Base-by-base conservation (phyloP, 2,888 invertebrate species). In the Hypomecis punctinalis region DNA sequence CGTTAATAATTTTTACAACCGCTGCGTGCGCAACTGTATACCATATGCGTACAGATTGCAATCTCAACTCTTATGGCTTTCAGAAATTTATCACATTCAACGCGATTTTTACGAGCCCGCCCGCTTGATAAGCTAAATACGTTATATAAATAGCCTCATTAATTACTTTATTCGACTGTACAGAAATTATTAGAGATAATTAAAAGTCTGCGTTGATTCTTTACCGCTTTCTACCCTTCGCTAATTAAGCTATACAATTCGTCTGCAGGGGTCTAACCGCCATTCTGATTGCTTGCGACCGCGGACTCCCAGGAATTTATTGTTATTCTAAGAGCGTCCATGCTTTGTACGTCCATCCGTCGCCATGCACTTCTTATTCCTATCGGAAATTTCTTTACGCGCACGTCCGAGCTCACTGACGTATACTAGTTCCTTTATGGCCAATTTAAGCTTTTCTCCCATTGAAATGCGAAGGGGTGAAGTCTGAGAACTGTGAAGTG, bases 191-290 rank as follows among this genome's bases (percentile, higher is more conserved):
- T 72, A 67, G 61, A 71, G 76, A 78, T 78, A 81, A 82, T 83
- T 82, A 79, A 79, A 77, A 80, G 75, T 75, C 76, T 63, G 69
- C 74, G 68, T 71, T 74, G 71, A 72, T 66, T 66, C 65, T 66
- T 66, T 40, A 45, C 65, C 53, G 68, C 71, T 78, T 80, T 75
- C 70, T 75, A 77, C 71, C 71, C 75, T 75, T 81, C 76, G 77
- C 83, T 86, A 87, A 89, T 89, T 88, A 87, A 89, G 84, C 85
- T 79, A 81, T 83, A 82, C 85, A 85, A 85, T 85, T 86, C 78
- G 80, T 79, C 76, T 78, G 76, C 74, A 61, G 75, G 76, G 77
- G 76, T 74, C 77, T 74, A 77, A 83, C 85, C 87, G 76, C 83
- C 71, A 61, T 78, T 79, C 80, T 85, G 89, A 89, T 90, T 88